Percentiles rank a stretch among this genome's conserved stretches.
Evolutionary conservation across 2,888 invertebrate species (phyloP).

Genomic region (Pachydiplax longipennis): DNA sequence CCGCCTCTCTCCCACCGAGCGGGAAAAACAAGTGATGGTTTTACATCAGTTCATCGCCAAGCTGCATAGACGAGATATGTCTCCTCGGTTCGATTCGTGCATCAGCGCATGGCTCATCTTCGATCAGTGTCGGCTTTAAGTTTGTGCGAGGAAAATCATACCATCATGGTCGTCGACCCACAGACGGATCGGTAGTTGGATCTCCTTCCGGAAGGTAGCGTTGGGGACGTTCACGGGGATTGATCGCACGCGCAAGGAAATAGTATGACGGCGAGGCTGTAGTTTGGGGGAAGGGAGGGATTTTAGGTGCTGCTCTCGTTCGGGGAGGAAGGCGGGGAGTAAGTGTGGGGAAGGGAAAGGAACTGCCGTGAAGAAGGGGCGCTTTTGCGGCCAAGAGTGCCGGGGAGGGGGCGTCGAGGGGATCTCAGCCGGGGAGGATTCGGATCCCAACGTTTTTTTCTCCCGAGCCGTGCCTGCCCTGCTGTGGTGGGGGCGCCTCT

Average conservation of each 20-base stretch:
- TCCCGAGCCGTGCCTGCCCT: conserved; percentile 38
- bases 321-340: background rate
- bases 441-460: conserved; percentile 31
- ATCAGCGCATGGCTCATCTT: background rate
- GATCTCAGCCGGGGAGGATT: conserved; percentile 32
- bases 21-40: background rate
- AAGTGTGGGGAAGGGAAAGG: background rate
- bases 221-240: conserved; percentile 42
- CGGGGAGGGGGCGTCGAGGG: conserved; percentile 3
- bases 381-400: conserved; percentile 3
- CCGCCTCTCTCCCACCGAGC: background rate
- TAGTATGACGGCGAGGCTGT: conserved; percentile 41
- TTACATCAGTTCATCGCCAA: background rate
- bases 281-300: conserved; percentile 26
- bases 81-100: background rate
- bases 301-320: background rate
- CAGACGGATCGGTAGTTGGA: conserved; percentile 33
- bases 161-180: conserved; percentile 40
- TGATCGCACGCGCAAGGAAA: conserved; percentile 44
- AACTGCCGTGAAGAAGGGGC: conserved; percentile 15
- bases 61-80: background rate
- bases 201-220: conserved; percentile 34
- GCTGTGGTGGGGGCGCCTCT: conserved; percentile 37
- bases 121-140: background rate
- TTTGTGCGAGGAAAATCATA: background rate